Base-by-base conservation (phyloP, 1,140 invertebrate genomes). In the Nasonia vitripennis region DNA sequence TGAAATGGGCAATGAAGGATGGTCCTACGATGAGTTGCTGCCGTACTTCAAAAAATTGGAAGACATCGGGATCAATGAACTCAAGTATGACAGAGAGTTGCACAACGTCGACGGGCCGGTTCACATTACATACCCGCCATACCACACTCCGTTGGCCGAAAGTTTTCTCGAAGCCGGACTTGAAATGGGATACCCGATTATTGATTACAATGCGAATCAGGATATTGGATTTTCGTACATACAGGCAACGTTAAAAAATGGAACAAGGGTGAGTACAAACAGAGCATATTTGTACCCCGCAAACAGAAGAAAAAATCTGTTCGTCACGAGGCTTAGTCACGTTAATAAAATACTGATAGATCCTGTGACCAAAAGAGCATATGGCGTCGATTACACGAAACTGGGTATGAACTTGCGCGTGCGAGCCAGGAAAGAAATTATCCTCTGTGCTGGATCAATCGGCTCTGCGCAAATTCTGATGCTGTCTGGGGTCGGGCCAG, bases 401-500 rank as follows among this genome's bases (percentile, higher is more conserved):
- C 67, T 93, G 41, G 92, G 92, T 17, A 89, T 90, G 71, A 89
- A 88, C 41, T 86, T 93, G 0, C 88, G 92, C 4, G 55, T 94
- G 0, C 89, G 89, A 31, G 95, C 95, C 2, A 94, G 93, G 78
- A 94, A 95, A 87, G 95, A 96, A 91, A 93, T 95, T 0, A 94
- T 96, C 77, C 45, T 97, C 10, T 95, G 95, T 0, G 95, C 94
- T 20, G 96, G 96, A 84, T 77, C 93, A 90, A 81, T 94, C 92
- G 82, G 94, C 70, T 94, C 94, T 71, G 95, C 96, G 0, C 94
- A 96, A 89, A 87, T 97, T 14, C 87, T 97, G 11, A 96, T 97
- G 94, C 88, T 97, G 1, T 96, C 96, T 27, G 96, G 96, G 12
- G 94, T 97, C 68, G 96, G 96, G 41, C 96, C 95, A 14, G 94